phyloP scores from a whole-genome alignment of 2,888 invertebrate species.

The Proisotoma minuta region DNA sequence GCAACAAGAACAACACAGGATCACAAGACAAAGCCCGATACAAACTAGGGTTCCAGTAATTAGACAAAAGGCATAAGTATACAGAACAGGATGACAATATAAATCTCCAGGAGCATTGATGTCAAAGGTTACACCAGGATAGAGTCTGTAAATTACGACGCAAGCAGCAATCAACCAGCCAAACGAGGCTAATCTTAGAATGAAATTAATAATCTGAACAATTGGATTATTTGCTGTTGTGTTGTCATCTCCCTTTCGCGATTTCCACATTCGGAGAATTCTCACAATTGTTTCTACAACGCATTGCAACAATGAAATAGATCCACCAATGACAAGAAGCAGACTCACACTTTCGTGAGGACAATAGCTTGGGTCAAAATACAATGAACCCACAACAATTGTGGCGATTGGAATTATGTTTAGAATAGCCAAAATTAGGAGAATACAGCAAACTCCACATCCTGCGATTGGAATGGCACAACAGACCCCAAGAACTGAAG shows the following conservation, averaged over 20 bases:
- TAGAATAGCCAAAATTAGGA: neutral
- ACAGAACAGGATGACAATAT: constrained; percentile 5
- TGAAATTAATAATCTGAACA: neutral
- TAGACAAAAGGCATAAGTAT: constrained; percentile 5
- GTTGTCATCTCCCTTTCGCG: neutral
- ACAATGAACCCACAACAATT: neutral
- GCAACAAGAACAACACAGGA: neutral
- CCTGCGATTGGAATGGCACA: constrained; percentile 1
- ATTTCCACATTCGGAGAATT: neutral
- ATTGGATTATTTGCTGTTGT: neutral
- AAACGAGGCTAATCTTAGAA: neutral
- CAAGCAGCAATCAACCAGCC: constrained; percentile 3
- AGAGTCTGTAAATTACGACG: neutral
- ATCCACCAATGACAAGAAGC: neutral
- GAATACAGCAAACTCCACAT: neutral
- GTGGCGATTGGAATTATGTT: neutral
- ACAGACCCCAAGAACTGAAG: neutral
- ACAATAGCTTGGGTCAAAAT: neutral
- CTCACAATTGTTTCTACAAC: neutral
- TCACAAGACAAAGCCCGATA: neutral
- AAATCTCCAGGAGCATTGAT: neutral
- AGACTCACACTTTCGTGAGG: neutral
- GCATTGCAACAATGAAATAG: neutral
- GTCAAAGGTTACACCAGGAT: neutral
- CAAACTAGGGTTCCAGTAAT: neutral